Conservation (phyloP, 2,888 invertebrate species). For the Phlogophora meticulosa region DNA sequence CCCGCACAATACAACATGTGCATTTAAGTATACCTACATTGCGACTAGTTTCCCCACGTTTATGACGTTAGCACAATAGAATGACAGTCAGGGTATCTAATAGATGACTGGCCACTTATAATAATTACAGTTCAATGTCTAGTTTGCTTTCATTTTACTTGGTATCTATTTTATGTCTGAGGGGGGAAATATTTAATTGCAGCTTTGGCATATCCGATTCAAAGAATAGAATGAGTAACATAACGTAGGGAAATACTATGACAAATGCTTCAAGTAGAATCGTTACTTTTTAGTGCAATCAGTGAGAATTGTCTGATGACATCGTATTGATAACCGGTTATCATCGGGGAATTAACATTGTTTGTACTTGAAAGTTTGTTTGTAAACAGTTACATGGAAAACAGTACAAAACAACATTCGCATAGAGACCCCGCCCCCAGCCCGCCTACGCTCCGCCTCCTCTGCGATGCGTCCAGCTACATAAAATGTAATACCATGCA, state of each 20-base stretch:
- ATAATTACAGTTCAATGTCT: background rate
- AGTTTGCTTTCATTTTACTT: background rate
- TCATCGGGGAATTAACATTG: background rate
- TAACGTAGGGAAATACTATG: background rate
- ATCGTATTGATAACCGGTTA: too few species aligned
- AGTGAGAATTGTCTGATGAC: too few species aligned
- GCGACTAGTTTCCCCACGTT: background rate
- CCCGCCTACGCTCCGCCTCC: conserved; percentile 19
- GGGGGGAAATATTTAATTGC: background rate
- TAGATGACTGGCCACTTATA: background rate
- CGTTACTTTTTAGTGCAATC: background rate
- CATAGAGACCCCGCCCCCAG: conserved; percentile 18
- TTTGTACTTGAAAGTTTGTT: conserved; percentile 2
- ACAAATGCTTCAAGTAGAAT: background rate
- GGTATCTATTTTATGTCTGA: background rate
- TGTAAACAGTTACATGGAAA: background rate
- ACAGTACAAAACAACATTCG: background rate
- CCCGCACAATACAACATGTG: background rate
- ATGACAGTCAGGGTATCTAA: background rate
- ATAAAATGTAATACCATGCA: conserved; percentile 3
- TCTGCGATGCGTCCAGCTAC: background rate
- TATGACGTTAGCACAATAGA: background rate
- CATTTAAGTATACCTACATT: background rate
- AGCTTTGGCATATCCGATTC: background rate
- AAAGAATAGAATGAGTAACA: background rate